Conservation (phyloP, 2,888 invertebrate genomes). For the Cheiracanthium punctorium region DNA sequence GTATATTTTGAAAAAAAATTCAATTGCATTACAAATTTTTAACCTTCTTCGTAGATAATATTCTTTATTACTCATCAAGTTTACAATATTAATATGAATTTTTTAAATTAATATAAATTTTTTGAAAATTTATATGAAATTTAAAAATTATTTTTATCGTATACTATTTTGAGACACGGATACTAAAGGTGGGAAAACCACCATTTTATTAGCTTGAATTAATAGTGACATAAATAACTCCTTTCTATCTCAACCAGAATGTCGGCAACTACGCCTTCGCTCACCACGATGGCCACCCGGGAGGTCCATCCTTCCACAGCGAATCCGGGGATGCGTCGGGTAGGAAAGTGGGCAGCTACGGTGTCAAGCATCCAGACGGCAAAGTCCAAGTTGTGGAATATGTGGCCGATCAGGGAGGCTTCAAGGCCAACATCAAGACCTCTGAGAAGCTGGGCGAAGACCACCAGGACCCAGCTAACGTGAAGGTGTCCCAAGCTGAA, state of each 20-base stretch:
- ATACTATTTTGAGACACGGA: no score
- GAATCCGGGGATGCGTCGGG: constrained; percentile 68
- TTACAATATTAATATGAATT: no score
- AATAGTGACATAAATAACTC: no score
- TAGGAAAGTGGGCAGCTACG: constrained; percentile 69
- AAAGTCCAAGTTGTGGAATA: constrained; percentile 70
- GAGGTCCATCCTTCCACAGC: constrained; percentile 68
- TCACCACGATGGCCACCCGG: constrained; percentile 62
- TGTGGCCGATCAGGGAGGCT: constrained; percentile 70
- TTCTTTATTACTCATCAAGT: no score
- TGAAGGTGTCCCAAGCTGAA: constrained; percentile 23
- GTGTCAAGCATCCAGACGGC: constrained; percentile 69
- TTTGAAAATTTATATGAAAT: no score
- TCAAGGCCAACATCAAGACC: constrained; percentile 70
- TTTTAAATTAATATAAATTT: no score
- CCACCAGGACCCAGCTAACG: constrained; percentile 64
- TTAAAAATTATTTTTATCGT: no score
- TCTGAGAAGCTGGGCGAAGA: constrained; percentile 64
- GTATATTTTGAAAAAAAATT: no score
- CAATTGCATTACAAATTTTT: no score
- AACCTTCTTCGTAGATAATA: no score
- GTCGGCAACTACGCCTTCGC: constrained; percentile 71
- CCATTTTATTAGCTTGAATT: no score
- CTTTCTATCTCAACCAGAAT: constrained; percentile 32
- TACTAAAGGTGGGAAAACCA: no score